phyloP scores from a whole-genome alignment of 2,888 invertebrate genomes.

The Choreutis nemorana region DNA sequence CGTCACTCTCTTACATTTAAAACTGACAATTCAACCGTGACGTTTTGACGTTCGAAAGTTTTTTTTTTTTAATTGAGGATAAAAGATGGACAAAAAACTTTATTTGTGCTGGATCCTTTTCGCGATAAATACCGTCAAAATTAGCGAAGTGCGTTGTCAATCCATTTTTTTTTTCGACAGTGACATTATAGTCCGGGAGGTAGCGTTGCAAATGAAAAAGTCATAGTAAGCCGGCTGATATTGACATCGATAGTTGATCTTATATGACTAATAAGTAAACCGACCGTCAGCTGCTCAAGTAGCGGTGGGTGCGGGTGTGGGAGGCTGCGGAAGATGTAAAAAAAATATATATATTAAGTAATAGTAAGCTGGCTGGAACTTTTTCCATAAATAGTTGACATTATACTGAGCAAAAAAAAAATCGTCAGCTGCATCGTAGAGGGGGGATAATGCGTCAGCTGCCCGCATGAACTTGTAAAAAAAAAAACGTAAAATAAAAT shows the following conservation, averaged over 20 bases:
- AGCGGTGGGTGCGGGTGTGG: conserved; percentile 1
- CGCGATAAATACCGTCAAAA: too few relatives aligned
- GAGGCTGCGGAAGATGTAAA: conserved; percentile 1
- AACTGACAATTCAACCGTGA: too few relatives aligned
- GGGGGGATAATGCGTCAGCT: conserved; percentile 1
- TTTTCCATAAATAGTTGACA: conserved; percentile 1
- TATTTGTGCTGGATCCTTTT: too few relatives aligned
- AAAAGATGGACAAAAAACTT: too few relatives aligned
- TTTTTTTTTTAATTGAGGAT: too few relatives aligned
- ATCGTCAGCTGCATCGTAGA: conserved; percentile 1
- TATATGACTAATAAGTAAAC: conserved; percentile 1
- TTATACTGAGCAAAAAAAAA: neutral
- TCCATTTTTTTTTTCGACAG: too few relatives aligned
- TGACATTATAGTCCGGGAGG: conserved; percentile 4
- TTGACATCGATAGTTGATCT: conserved; percentile 2
- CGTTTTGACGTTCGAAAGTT: too few relatives aligned
- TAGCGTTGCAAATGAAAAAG: conserved; percentile 2
- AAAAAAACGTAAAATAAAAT: neutral
- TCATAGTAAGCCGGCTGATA: conserved; percentile 2
- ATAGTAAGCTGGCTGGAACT: neutral
- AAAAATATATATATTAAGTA: conserved; percentile 1
- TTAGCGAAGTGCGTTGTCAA: too few relatives aligned
- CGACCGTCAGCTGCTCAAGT: conserved; percentile 2
- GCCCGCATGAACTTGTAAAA: neutral
- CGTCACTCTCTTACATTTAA: too few relatives aligned